Evolutionary conservation across 2,888 invertebrate genomes (phyloP), one percentile per base, ranked within the genome.

Genomic region (Corbicula japonica): DNA sequence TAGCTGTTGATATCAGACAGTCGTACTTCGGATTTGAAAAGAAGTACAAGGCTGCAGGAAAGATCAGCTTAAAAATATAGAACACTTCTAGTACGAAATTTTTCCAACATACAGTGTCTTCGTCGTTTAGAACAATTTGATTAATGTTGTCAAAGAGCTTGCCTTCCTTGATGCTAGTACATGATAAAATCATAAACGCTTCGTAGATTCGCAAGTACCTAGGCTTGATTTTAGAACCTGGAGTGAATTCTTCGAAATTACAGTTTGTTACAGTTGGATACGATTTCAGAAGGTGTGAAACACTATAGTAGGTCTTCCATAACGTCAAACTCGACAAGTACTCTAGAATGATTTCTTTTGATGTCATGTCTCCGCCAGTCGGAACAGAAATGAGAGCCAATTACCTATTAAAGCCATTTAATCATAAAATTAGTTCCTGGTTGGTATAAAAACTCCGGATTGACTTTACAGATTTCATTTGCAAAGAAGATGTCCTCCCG

Each of bases 11-110:
- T 18, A 62, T 6, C 5, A 41, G 23, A 18, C 28, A 18, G n/a
- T 62, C 62, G 44, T 26, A 62, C 6, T 48, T 26, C n/a, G 44
- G 46, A 1, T 38, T 44, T 26, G n/a, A 23, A 21, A 23, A 62
- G 32, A 62, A 62, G 26, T 28, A 26, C 26, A 62, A 35, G 23
- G 28, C 28, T 23, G 62, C 46, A 8, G 62, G 62, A 38, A 62
- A 62, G 26, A 62, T 30, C 46, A 48, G 41, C 15, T 66, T 66
- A 38, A 52, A 66, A 38, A 52, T 52, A 26, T 38, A 52, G 52
- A 35, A 66, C 21, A 46, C 23, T 28, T 56, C 56, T 5, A 56
- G 28, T 26, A 60, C 34, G 34, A 60, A 2, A 30, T n/a, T n/a
- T n/a, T n/a, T 26, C 30, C 48, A 48, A 26, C 26, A 21, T 15